Evolutionary conservation across 2,797 vertebrate genomes (phyloP).

Genomic region (Muscicapa striata): DNA sequence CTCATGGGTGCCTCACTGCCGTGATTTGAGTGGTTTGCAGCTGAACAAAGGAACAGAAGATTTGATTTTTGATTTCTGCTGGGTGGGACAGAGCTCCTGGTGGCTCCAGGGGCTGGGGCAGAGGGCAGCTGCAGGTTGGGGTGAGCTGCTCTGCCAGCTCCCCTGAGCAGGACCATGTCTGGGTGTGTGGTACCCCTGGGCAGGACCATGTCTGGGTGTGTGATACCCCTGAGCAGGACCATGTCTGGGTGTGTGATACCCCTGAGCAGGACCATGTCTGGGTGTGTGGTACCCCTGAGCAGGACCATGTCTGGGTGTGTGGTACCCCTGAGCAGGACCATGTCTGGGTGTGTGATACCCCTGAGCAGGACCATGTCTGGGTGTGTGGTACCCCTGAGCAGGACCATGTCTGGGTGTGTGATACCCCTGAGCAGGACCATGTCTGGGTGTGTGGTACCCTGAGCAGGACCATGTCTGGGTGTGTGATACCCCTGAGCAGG

Average conservation of each 20-base stretch:
- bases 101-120: neutral
- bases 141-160: neutral
- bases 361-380: neutral
- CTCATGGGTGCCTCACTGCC: neutral
- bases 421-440: accelerated
- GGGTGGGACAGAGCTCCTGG: neutral
- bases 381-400: too few species aligned
- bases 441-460: accelerated
- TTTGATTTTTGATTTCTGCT: neutral
- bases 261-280: too few species aligned
- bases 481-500: too few species aligned
- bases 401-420: accelerated
- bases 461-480: neutral
- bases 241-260: too few species aligned
- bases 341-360: accelerated
- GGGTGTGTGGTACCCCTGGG: accelerated
- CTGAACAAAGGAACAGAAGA: too few species aligned
- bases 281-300: too few species aligned
- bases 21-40: neutral
- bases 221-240: too few species aligned
- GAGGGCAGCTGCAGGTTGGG: accelerated
- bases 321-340: too few species aligned
- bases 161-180: accelerated
- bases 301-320: too few species aligned
- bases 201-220: neutral